Base-by-base conservation (phyloP, 2,888 invertebrate species). In the Entomobrya proxima region DNA sequence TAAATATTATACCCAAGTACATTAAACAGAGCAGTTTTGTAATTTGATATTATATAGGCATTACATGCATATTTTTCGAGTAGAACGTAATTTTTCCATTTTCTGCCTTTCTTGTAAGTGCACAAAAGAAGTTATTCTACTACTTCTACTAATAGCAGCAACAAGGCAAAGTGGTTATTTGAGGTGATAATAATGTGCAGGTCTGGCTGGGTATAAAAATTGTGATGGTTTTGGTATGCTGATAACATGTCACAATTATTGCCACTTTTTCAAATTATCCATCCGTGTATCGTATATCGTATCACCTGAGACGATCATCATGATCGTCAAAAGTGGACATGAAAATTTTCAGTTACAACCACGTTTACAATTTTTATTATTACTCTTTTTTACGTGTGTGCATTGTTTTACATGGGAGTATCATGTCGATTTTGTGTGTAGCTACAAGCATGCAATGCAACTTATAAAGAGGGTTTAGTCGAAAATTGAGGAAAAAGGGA, bases 201-300 rank as follows among this genome's bases (percentile, higher is more conserved):
- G 40, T 37, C 30, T 67, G 15, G 50, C 50, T 52, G 15, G 58
- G 50, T n/a, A 27, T 27, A 58, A 58, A 27, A 58, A 58, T 44
- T 44, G 72, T 72, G 76, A 58, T 76, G 55, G 55, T 76, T 76
- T 58, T 76, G 40, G 35, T 37, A 55, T 76, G 76, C 7, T 76
- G 58, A 55, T 76, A 55, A 40, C 76, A 76, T 76, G 76, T 76
- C 76, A 76, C 76, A 76, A 58, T 76, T 76, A 76, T 76, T 76
- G 58, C 76, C 76, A 76, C 76, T 76, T 76, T n/a, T 75, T 75
- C 50, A 18, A 32, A 75, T 52, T 52, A 50, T 64, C 64, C 64
- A 37, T 32, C 64, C 18, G 7, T n/a, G 64, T 64, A 35, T 72
- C 72, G n/a, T n/a, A n/a, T n/a, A n/a, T n/a, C n/a, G 44, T 72